These are phyloP conservation scores for Hyphantria cunea DNA, from an alignment of 1,140 invertebrate genomes.

Conservation along the genomic window DNA sequence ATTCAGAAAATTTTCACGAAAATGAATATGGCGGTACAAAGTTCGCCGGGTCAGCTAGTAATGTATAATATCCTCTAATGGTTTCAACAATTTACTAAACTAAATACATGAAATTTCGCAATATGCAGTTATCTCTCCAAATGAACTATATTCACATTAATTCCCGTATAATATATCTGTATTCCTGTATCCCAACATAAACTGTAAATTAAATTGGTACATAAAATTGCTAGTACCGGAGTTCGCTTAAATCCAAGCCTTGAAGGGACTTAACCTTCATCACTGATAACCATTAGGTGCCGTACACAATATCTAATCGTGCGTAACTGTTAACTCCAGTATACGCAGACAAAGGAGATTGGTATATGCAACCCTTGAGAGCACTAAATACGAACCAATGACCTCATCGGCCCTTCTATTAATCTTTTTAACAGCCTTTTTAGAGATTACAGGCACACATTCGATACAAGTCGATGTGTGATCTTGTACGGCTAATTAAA, in stretches of 20 bases:
- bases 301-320: constrained; percentile 23
- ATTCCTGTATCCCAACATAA: too few species aligned
- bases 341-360: constrained; percentile 16
- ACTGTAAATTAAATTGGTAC: too few species aligned
- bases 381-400: constrained; percentile 51
- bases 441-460: constrained; percentile 38
- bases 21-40: background rate
- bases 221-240: background rate
- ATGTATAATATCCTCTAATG: too few species aligned
- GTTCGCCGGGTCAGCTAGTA: constrained; percentile 5
- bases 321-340: constrained; percentile 17
- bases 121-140: too few species aligned
- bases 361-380: constrained; percentile 33
- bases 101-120: too few species aligned
- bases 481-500: constrained; percentile 45
- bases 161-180: too few species aligned
- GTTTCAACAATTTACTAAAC: too few species aligned
- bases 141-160: too few species aligned
- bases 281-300: constrained; percentile 15
- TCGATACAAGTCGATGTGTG: constrained; percentile 22
- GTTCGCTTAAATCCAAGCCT: constrained; percentile 7
- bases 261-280: constrained; percentile 3
- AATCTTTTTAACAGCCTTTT: constrained; percentile 57
- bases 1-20: too few species aligned
- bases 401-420: constrained; percentile 46